These are phyloP conservation scores for Phylloscopus collybita DNA, from an alignment of 2,797 vertebrate species.

Conservation along the genomic window DNA sequence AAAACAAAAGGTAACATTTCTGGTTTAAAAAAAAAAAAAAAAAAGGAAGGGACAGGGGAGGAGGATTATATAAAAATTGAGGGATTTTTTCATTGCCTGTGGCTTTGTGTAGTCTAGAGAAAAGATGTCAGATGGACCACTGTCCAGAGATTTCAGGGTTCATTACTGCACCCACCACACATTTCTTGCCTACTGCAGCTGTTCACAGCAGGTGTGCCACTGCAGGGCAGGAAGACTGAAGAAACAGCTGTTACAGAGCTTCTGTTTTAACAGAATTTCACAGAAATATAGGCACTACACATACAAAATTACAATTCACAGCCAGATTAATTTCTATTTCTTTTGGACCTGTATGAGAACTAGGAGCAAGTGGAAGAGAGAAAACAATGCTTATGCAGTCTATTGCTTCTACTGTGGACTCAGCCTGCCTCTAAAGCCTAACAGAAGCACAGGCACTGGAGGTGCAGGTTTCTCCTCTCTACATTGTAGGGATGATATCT, in stretches of 20 bases:
- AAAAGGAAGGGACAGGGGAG: rapidly evolving
- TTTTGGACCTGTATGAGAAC: background rate
- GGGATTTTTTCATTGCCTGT: background rate
- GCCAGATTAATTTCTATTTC: background rate
- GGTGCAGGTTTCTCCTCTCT: background rate
- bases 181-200: background rate
- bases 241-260: background rate
- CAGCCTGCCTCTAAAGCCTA: background rate
- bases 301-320: background rate
- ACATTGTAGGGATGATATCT: background rate
- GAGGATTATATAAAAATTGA: background rate
- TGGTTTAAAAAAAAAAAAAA: background rate
- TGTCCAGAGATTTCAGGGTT: background rate
- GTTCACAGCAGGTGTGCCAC: background rate
- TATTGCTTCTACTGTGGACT: background rate
- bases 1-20: background rate
- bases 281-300: background rate
- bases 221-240: rapidly evolving
- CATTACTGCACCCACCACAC: background rate
- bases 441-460: background rate
- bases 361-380: background rate
- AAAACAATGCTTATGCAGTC: background rate
- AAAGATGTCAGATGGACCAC: background rate
- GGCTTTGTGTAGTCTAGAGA: background rate
- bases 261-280: background rate